phyloP scores from a whole-genome alignment of 2,113 vertebrate genomes.

The Pantherophis guttatus region DNA sequence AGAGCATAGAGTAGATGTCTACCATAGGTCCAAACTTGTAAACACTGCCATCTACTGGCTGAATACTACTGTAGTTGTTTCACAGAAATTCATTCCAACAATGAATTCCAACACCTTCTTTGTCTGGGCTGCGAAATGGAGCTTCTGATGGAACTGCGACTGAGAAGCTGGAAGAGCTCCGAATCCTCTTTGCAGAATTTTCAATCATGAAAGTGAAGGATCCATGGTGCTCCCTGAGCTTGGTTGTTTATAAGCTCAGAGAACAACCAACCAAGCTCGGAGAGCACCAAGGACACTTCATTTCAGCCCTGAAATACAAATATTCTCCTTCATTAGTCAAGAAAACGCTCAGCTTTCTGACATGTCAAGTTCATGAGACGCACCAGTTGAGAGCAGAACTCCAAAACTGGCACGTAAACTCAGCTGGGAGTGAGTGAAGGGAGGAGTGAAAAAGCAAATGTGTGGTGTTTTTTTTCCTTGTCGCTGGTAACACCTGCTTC shows the following conservation, averaged over 20 bases:
- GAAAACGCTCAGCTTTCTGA: not conserved
- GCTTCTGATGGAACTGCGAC: not conserved
- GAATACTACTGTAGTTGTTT: too few species aligned
- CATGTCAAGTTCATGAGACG: not conserved
- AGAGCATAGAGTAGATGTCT: too few species aligned
- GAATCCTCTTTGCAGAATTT: not conserved
- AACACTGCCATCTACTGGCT: too few species aligned
- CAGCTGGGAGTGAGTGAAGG: not conserved
- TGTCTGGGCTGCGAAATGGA: too few species aligned
- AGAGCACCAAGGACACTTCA: not conserved
- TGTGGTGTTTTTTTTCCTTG: not conserved
- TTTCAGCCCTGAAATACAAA: not conserved
- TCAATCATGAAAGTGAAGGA: not conserved
- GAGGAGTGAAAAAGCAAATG: not conserved
- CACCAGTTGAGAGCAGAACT: not conserved
- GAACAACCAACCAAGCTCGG: not conserved
- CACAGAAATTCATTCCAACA: too few species aligned
- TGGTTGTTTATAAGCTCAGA: not conserved
- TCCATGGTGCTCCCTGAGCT: not conserved
- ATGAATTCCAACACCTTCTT: not conserved
- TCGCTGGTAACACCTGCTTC: not conserved
- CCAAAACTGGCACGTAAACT: not conserved
- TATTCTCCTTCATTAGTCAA: not conserved
- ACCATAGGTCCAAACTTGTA: too few species aligned
- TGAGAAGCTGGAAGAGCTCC: not conserved